Evolutionary conservation across 2,888 invertebrate species (phyloP), one percentile per base, ranked within the genome.

Genomic region (Gymnoscelis rufifasciata): DNA sequence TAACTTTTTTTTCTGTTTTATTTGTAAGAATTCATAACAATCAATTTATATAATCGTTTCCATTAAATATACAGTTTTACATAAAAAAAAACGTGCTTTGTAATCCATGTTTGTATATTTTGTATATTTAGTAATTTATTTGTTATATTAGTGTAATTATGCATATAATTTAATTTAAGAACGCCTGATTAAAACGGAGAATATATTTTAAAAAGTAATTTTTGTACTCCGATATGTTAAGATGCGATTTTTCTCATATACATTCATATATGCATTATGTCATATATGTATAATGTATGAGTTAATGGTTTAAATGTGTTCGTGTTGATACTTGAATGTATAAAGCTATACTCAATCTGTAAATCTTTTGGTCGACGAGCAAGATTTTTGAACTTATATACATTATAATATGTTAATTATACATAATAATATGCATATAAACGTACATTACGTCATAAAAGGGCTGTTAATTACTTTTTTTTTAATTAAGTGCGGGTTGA

Each of bases 221-320:
- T 79, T 81, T 81, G 70, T 81, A 83, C 79, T 71, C 67, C 51
- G 42, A 57, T 71, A 59, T 59, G 58, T 56, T 60, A 61, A 52
- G 51, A 54, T 47, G 23, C 41, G 26, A 54, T 52, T 48, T 52
- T 46, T 56, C 54, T 15, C 39, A 41, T 52, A 40, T 51, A 50
- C 30, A 45, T 49, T 39, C 48, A 42, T 59, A 40, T 54, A 40
- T n/a, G 12, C 33, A 10, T 26, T 31, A 29, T 35, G 1, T 11
- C 30, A 57, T 61, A 62, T 62, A 59, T 54, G 61, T 60, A 51
- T 56, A 57, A 57, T n/a, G 54, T 60, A 55, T 44, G 52, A 56
- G 19, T 19, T 56, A 50, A 40, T 57, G 46, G 51, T 56, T 60
- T 46, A 60, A 57, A 66, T 67, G 72, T 73, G 70, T 70, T 69